Conservation (phyloP, 2,888 invertebrate species). For the Dysmachus trigonus region DNA sequence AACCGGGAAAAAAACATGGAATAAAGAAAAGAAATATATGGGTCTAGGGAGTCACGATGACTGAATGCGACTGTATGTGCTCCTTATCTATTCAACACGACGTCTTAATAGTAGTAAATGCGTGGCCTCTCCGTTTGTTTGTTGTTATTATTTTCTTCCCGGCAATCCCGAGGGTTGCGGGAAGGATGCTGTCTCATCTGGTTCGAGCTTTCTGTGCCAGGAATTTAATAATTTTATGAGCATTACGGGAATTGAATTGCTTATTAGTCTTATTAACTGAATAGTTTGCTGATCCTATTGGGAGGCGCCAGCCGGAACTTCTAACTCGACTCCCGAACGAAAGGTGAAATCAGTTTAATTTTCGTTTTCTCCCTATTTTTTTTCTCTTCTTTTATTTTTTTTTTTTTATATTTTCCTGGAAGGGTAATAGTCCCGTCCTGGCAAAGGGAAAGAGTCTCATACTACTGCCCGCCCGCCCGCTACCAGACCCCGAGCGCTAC, state of each 20-base stretch:
- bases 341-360: neutral
- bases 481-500: neutral
- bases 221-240: constrained; percentile 36
- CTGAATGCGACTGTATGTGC: neutral
- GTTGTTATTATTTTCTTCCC: neutral
- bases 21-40: neutral
- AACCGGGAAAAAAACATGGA: neutral
- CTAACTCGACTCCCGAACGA: constrained; percentile 9
- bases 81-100: neutral
- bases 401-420: neutral
- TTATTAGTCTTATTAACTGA: constrained; percentile 27
- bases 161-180: neutral
- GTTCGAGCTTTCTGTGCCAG: neutral
- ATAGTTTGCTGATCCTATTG: constrained; percentile 29
- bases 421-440: neutral
- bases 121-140: neutral
- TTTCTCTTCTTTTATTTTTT: neutral
- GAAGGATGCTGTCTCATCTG: neutral
- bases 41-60: neutral
- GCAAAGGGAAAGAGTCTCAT: neutral
- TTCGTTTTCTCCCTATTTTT: neutral
- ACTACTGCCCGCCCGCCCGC: neutral
- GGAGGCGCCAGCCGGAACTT: neutral
- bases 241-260: constrained; percentile 35
- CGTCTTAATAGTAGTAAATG: neutral